These are phyloP conservation scores for Diplodus sargus DNA, from an alignment of 2,797 vertebrate species.

Conservation along the genomic window DNA sequence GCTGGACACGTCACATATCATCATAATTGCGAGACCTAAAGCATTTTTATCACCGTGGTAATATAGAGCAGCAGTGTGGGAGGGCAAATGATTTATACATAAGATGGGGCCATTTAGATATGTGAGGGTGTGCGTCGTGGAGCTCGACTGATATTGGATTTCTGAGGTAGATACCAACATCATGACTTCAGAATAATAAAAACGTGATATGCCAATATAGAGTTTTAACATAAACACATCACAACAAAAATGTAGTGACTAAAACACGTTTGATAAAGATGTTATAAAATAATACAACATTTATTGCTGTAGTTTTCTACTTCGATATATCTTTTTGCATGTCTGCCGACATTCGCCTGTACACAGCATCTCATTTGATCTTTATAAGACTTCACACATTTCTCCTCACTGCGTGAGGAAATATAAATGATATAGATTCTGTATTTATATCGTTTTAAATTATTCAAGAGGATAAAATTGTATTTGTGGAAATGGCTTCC, in stretches of 20 bases:
- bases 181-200: neutral
- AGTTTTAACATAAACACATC: neutral
- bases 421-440: neutral
- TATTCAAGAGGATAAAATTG: slow-evolving; percentile 3
- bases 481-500: neutral
- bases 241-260: neutral
- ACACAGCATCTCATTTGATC: neutral
- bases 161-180: neutral
- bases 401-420: neutral
- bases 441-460: slow-evolving; percentile 3
- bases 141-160: neutral
- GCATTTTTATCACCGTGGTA: slow-evolving; percentile 4
- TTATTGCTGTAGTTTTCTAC: neutral
- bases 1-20: slow-evolving; percentile 38
- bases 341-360: neutral
- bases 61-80: slow-evolving; percentile 16
- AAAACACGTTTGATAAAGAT: neutral
- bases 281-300: slow-evolving; percentile 4
- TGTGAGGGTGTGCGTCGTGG: neutral
- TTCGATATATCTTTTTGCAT: neutral
- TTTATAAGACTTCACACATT: neutral
- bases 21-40: slow-evolving; percentile 43
- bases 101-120: neutral
- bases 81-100: slow-evolving; percentile 16
- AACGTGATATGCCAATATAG: neutral